Base-by-base conservation (phyloP, 1,140 invertebrate species). In the Trigoniulus corallinus region DNA sequence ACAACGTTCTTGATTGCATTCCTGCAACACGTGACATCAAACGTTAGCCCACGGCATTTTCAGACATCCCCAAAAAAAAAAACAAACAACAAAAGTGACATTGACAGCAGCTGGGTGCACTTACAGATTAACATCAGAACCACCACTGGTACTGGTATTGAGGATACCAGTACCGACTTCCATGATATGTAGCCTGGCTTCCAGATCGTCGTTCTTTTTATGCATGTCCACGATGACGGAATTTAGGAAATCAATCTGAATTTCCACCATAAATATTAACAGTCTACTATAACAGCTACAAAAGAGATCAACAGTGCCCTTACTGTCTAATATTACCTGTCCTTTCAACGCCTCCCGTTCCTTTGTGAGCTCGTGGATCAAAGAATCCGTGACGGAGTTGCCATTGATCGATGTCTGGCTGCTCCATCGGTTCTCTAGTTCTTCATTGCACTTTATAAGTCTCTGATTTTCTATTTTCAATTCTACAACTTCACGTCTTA, bases 201-300 rank as follows among this genome's bases (percentile, higher is more conserved):
- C 74, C 0, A 93, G 70, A 58, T 82, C 78, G 62, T 91, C 83
- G 63, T 91, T 89, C 65, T 95, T 94, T 48, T 76, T 75, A 63
- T 95, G 88, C 78, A 94, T 84, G 62, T 95, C 91, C 1, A 91
- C 87, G 61, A 97, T 96, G 51, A 96, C 88, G 7, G 88, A 88
- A 71, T 96, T 95, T 3, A 96, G 71, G 66, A 97, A 96, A 53
- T 83, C 80, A 24, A 95, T 81, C 72, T 95, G 83, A 41, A 75
- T 73, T 53, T 80, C 76, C 13, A 74, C 70, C 50, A 74, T 43
- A n/a, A n/a, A n/a, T n/a, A n/a, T n/a, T n/a, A n/a, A n/a, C n/a
- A n/a, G n/a, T n/a, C n/a, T n/a, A n/a, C n/a, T n/a, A n/a, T n/a
- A n/a, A n/a, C n/a, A n/a, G 15, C 7, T 34, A 34, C 29, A 7